Base-by-base conservation (phyloP, 2,888 invertebrate genomes). In the Brachypalpus laphriformis region DNA sequence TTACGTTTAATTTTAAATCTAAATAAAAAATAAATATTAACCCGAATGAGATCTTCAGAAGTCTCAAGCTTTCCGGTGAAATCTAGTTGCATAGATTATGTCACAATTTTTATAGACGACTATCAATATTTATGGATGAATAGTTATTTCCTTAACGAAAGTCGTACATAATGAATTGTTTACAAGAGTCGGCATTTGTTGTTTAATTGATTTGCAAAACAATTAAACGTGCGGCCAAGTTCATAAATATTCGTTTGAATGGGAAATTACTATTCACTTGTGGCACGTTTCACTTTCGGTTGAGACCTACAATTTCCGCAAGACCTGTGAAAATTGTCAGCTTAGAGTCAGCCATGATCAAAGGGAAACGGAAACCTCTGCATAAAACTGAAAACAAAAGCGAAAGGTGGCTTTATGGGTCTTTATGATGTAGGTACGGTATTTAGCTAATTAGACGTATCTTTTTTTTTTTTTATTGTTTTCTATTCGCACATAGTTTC, bases 301-400 rank as follows among this genome's bases (percentile, higher is more conserved):
- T 2, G 18, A 42, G 45, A 45, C 9, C 18, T 18, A 7, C 18
- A 45, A 45, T 47, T 47, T 47, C 47, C 47, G 18, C 18, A 18
- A 45, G 45, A 47, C 47, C 20, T 47, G 47, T 47, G 47, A 47
- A 47, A 47, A 47, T 20, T 47, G 47, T 3, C 47, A 47, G 20
- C 47, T 47, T 20, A 9, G 9, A 9, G 20, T 20, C 3, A 4
- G 20, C 20, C 16, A 45, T 18, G 47, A 47, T 47, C 18, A 20
- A n/a, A 47, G 20, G 47, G 47, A 47, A 47, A 40, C 40, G 14
- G 40, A 42, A 7, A 40, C 40, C 4, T 1, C 5, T 40, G 40
- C 40, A 5, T 5, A 14, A 45, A 45, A n/a, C n/a, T 9, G 18
- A 47, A 47, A 20, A 47, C 11, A 47, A 47, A 47, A 47, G 47